A percentile compares a stretch with the other conserved stretches of the same genome.
phyloP scores from a whole-genome alignment of 2,888 invertebrate species.

The Matsumyia berberina region DNA sequence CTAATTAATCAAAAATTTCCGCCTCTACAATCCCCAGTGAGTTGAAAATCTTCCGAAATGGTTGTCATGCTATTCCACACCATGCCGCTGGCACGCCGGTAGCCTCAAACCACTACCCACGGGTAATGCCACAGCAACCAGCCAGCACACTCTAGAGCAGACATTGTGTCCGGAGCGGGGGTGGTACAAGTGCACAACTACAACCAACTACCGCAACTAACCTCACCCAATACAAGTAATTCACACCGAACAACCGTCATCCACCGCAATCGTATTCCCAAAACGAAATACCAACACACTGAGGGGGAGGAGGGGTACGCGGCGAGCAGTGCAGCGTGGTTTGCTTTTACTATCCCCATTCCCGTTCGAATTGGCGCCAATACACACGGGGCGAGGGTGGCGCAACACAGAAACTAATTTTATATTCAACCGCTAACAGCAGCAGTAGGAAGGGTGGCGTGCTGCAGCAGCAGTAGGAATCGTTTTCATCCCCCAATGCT shows the following conservation, averaged over 20 bases:
- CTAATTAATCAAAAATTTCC: constrained; percentile 75
- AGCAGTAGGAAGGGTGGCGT: constrained; percentile 20
- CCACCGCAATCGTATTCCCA: constrained; percentile 75
- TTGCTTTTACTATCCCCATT: constrained; percentile 41
- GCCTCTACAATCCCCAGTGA: constrained; percentile 59
- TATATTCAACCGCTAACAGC: constrained; percentile 75
- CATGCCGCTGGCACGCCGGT: constrained; percentile 53
- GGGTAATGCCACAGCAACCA: constrained; percentile 37
- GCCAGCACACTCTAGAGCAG: constrained; percentile 21
- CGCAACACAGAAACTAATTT: constrained; percentile 69
- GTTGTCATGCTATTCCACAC: constrained; percentile 69
- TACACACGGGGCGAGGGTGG: not conserved
- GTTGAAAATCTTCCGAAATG: constrained; percentile 73
- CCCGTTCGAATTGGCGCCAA: constrained; percentile 63
- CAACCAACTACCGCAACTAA: constrained; percentile 74
- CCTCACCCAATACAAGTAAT: constrained; percentile 76
- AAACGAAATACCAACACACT: constrained; percentile 66
- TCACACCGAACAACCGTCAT: constrained; percentile 74
- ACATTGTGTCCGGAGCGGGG: not conserved
- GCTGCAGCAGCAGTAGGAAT: constrained; percentile 48
- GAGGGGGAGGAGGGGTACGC: not conserved
- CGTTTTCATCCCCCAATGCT: constrained; percentile 40
- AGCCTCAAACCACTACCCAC: constrained; percentile 39
- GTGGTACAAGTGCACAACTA: constrained; percentile 46
- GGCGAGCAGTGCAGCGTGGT: constrained; percentile 13